Evolutionary conservation across 1,140 invertebrate genomes (phyloP).

Genomic region (Elymnias hypermnestra): DNA sequence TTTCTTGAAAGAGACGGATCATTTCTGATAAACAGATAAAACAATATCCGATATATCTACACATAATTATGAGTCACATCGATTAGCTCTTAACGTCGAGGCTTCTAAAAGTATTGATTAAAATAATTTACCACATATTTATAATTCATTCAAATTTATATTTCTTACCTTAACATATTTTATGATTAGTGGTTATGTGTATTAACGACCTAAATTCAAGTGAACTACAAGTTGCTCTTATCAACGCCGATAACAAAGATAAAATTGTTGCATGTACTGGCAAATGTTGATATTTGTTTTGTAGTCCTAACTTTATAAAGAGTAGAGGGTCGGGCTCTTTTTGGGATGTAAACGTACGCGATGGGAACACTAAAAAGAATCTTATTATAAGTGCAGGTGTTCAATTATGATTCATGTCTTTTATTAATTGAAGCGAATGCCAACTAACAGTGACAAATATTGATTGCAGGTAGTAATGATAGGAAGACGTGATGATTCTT

Average conservation of each 20-base stretch:
- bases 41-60: too few relatives aligned
- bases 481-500: constrained; percentile 50
- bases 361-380: constrained; percentile 13
- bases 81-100: too few relatives aligned
- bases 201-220: constrained; percentile 62
- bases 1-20: too few relatives aligned
- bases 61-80: too few relatives aligned
- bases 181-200: constrained; percentile 38
- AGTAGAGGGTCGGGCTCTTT: constrained; percentile 14
- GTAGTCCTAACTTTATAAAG: constrained; percentile 11
- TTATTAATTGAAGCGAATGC: not conserved
- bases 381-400: constrained; percentile 12
- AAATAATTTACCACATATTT: too few relatives aligned
- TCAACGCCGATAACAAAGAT: constrained; percentile 66
- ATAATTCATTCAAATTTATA: too few relatives aligned
- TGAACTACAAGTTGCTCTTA: constrained; percentile 55
- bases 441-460: constrained; percentile 1
- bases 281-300: constrained; percentile 37
- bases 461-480: constrained; percentile 53
- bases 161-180: too few relatives aligned
- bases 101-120: too few relatives aligned
- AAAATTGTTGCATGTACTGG: constrained; percentile 51
- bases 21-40: too few relatives aligned
- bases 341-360: constrained; percentile 24
- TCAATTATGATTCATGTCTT: not conserved